These are phyloP conservation scores for Scaptomyza graminum DNA, from an alignment of 1,140 invertebrate species.

Conservation along the genomic window DNA sequence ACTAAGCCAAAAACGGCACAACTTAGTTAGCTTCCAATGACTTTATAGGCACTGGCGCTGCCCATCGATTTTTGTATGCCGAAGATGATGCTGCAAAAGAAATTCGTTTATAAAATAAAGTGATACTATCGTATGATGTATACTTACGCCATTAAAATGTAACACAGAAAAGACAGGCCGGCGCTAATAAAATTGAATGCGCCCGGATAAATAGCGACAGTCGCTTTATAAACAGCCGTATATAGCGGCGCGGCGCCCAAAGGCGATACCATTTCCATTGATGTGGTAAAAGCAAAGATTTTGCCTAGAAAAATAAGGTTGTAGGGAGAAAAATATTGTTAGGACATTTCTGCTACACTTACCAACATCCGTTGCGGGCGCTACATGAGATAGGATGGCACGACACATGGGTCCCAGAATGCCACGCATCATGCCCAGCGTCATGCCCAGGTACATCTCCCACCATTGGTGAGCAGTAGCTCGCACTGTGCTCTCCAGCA, in stretches of 20 bases:
- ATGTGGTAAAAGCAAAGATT: conserved; percentile 87
- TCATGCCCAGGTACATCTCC: conserved; percentile 86
- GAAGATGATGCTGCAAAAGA: conserved; percentile 50
- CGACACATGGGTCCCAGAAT: conserved; percentile 87
- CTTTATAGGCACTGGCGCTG: conserved; percentile 37
- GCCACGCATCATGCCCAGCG: conserved; percentile 85
- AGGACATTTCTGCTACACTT: conserved; percentile 72
- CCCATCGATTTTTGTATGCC: conserved; percentile 58
- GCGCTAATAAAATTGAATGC: conserved; percentile 85
- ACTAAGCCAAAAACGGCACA: conserved; percentile 5
- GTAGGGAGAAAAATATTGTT: neutral
- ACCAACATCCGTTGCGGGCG: conserved; percentile 87
- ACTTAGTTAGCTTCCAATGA: conserved; percentile 51
- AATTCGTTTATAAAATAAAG: neutral
- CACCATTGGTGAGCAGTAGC: conserved; percentile 86
- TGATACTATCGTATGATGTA: conserved; percentile 53
- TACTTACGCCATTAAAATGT: conserved; percentile 85
- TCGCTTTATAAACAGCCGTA: conserved; percentile 86
- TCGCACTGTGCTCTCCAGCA: conserved; percentile 84
- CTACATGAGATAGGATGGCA: conserved; percentile 87
- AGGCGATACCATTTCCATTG: conserved; percentile 87
- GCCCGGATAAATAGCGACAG: conserved; percentile 85
- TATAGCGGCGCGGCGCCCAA: conserved; percentile 86
- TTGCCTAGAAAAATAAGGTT: conserved; percentile 81
- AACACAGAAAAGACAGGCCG: conserved; percentile 68